Evolutionary conservation across 92 coral and sea anemone species (phyloP).

Genomic region (Bergia puertoricense): DNA sequence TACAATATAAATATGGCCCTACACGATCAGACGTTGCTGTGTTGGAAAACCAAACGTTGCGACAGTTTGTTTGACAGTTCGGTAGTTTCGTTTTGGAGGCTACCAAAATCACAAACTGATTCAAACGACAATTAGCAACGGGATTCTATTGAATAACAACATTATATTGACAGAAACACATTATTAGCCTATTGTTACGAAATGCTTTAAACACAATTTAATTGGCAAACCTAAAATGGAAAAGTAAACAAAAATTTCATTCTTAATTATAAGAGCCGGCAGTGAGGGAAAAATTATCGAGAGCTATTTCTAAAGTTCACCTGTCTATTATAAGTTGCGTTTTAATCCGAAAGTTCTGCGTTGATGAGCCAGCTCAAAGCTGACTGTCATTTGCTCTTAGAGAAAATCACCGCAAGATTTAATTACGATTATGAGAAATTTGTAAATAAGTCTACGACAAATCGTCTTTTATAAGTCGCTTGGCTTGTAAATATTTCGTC

Average conservation of each 20-base stretch:
- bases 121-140: slow-evolving; percentile 66
- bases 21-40: not conserved
- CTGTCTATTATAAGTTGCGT: slow-evolving; percentile 50
- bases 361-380: not conserved
- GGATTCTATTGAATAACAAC: slow-evolving; percentile 60
- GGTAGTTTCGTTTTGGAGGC: slow-evolving; percentile 47
- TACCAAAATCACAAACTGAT: slow-evolving; percentile 46
- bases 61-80: slow-evolving; percentile 44
- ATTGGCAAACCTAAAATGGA: slow-evolving; percentile 86
- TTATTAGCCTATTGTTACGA: slow-evolving; percentile 79
- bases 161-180: slow-evolving; percentile 72
- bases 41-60: slow-evolving; percentile 36
- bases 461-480: slow-evolving; percentile 22
- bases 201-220: slow-evolving; percentile 82
- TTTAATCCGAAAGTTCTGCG: slow-evolving; percentile 36
- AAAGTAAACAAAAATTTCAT: slow-evolving; percentile 55
- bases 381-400: not conserved
- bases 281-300: slow-evolving; percentile 52
- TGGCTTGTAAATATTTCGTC: slow-evolving; percentile 36
- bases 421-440: slow-evolving; percentile 25
- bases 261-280: slow-evolving; percentile 77
- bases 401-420: slow-evolving; percentile 20
- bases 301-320: slow-evolving; percentile 51
- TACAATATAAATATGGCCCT: not conserved
- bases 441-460: slow-evolving; percentile 24